A percentile compares a stretch with the other conserved stretches of the same genome.
These are phyloP conservation scores for Lucilia cuprina DNA, from an alignment of 1,140 invertebrate species.

Conservation along the genomic window DNA sequence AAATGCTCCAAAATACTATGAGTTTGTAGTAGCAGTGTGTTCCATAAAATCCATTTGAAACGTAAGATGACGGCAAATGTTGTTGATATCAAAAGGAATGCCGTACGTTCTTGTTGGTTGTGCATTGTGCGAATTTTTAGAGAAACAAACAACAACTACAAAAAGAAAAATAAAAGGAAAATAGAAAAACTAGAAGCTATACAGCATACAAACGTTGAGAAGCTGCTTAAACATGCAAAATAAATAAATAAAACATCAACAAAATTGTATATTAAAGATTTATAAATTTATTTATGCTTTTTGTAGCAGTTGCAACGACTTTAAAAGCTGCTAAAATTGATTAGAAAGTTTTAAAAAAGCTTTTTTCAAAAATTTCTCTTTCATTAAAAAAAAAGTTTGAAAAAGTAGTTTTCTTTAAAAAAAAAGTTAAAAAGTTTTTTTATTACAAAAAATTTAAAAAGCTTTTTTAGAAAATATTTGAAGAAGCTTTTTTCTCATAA, in stretches of 20 bases:
- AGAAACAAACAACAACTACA: background rate
- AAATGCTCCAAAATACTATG: background rate
- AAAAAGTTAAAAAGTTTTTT: too few species aligned
- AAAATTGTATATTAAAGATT: too few species aligned
- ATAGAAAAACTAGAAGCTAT: background rate
- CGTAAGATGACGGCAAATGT: conserved; percentile 5
- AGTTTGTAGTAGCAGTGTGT: background rate
- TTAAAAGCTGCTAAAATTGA: too few species aligned
- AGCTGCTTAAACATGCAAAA: background rate
- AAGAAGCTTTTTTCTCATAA: too few species aligned
- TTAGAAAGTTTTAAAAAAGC: too few species aligned
- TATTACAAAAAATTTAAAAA: too few species aligned
- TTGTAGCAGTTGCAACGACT: too few species aligned
- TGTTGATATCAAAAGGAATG: conserved; percentile 15
- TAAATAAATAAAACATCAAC: background rate
- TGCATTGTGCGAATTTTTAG: conserved; percentile 14
- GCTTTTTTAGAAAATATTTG: too few species aligned
- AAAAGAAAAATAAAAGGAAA: background rate
- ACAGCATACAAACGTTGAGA: background rate
- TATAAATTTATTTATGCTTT: too few species aligned
- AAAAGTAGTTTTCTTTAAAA: too few species aligned
- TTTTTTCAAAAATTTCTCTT: too few species aligned
- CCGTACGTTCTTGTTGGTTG: conserved; percentile 1
- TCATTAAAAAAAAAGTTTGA: too few species aligned
- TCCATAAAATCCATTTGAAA: background rate